These are phyloP conservation scores for Acleris emargana DNA, from an alignment of 2,888 invertebrate species.

Conservation along the genomic window DNA sequence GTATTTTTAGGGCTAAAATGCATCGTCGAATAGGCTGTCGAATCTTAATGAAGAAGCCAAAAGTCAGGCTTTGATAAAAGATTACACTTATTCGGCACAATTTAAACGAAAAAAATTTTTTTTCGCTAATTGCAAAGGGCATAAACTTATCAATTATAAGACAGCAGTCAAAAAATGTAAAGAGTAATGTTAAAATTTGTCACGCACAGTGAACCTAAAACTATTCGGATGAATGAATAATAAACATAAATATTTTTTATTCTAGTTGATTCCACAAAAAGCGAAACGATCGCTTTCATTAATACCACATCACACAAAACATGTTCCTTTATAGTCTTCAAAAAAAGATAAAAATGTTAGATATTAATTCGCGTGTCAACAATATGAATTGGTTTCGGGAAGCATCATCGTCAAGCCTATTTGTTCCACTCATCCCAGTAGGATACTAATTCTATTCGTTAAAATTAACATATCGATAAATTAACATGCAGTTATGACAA, in stretches of 20 bases:
- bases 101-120: too few relatives aligned
- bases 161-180: too few relatives aligned
- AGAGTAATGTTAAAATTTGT: too few relatives aligned
- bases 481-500: slow-evolving; percentile 53
- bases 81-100: too few relatives aligned
- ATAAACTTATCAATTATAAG: too few relatives aligned
- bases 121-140: too few relatives aligned
- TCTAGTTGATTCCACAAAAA: background rate
- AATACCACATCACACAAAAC: slow-evolving; percentile 9
- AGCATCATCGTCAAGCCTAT: slow-evolving; percentile 63
- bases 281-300: background rate
- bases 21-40: too few relatives aligned
- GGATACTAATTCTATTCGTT: slow-evolving; percentile 77
- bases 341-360: slow-evolving; percentile 47
- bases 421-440: slow-evolving; percentile 79
- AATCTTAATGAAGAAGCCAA: too few relatives aligned
- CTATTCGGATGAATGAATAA: too few relatives aligned
- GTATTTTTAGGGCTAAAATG: background rate
- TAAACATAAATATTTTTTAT: too few relatives aligned
- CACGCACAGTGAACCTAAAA: too few relatives aligned
- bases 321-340: slow-evolving; percentile 36
- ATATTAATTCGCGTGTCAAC: slow-evolving; percentile 49
- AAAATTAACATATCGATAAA: slow-evolving; percentile 78
- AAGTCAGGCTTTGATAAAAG: too few relatives aligned
- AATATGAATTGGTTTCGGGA: slow-evolving; percentile 66